Percentiles rank a stretch among this genome's conserved stretches.
Evolutionary conservation across 2,113 vertebrate genomes (phyloP).

Genomic region (Ammodytes marinus): DNA sequence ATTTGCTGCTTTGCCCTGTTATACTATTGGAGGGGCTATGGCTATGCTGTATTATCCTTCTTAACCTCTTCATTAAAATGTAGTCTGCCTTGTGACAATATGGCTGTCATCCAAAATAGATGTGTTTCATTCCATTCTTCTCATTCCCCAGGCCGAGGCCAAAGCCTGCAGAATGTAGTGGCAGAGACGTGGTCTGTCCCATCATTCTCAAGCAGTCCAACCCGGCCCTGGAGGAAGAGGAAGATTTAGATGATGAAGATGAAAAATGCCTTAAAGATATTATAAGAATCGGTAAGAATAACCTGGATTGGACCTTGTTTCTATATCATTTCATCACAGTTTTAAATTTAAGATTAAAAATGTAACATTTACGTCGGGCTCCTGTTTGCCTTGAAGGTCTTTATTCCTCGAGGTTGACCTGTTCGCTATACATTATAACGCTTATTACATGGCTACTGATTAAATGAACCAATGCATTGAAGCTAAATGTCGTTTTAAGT

Average conservation of each 20-base stretch:
- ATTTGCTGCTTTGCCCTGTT: too few species aligned
- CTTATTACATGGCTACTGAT: too few species aligned
- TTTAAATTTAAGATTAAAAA: too few species aligned
- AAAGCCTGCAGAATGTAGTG: background rate
- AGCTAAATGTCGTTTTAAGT: too few species aligned
- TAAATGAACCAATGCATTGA: too few species aligned
- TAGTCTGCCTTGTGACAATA: background rate
- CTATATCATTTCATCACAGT: background rate
- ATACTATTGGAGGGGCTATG: too few species aligned
- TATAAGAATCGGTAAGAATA: slow-evolving; percentile 64
- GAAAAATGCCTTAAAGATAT: background rate
- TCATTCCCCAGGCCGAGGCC: slow-evolving; percentile 40
- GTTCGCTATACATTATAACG: too few species aligned
- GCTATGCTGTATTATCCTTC: too few species aligned
- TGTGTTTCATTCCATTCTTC: background rate
- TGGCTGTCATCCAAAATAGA: background rate
- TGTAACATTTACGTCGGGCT: too few species aligned
- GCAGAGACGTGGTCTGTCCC: slow-evolving; percentile 53
- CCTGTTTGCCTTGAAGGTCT: too few species aligned
- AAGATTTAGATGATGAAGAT: slow-evolving; percentile 3
- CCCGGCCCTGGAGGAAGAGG: background rate
- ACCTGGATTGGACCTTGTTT: background rate
- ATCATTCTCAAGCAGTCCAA: slow-evolving; percentile 60
- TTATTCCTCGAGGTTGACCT: too few species aligned
- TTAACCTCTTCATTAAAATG: too few species aligned